Conservation (phyloP, 2,797 vertebrate species). For the Rhodeus uyekii region DNA sequence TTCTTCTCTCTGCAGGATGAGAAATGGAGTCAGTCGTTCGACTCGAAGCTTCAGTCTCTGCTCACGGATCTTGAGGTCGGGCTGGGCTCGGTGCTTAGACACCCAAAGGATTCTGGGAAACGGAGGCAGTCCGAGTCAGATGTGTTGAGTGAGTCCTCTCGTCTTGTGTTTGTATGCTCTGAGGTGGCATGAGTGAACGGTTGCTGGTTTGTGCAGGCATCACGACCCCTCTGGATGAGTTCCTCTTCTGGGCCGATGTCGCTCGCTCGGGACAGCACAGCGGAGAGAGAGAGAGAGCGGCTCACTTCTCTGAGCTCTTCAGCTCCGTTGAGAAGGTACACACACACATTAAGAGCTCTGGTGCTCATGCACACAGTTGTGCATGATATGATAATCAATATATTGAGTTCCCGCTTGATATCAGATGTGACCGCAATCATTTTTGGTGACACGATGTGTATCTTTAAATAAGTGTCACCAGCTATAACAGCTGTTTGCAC, state of each 20-base stretch:
- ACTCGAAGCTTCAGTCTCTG: conserved; percentile 91
- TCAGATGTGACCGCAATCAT: too few relatives aligned
- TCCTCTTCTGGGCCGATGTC: conserved; percentile 91
- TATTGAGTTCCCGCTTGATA: background rate
- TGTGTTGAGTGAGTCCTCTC: conserved; percentile 79
- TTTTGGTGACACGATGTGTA: too few relatives aligned
- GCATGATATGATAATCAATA: too few relatives aligned
- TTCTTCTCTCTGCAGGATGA: conserved; percentile 80
- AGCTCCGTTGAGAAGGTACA: conserved; percentile 85
- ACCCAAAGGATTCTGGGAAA: conserved; percentile 68
- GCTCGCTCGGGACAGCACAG: conserved; percentile 79
- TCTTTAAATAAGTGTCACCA: too few relatives aligned
- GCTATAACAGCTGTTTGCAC: too few relatives aligned
- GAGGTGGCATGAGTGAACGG: too few relatives aligned
- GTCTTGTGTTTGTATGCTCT: background rate
- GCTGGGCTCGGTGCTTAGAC: conserved; percentile 85
- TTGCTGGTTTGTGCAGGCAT: conserved; percentile 78
- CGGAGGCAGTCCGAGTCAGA: conserved; percentile 81
- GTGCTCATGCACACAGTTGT: background rate
- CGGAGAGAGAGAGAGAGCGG: conserved; percentile 82
- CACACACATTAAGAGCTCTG: background rate
- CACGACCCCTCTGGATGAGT: conserved; percentile 90
- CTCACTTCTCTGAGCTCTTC: conserved; percentile 86
- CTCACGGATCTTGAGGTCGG: conserved; percentile 91
- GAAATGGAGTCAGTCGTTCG: conserved; percentile 87